Percentiles rank a stretch among this genome's conserved stretches.
Conservation (phyloP, 2,797 vertebrate genomes). For the Stomatorhinus walkeri region DNA sequence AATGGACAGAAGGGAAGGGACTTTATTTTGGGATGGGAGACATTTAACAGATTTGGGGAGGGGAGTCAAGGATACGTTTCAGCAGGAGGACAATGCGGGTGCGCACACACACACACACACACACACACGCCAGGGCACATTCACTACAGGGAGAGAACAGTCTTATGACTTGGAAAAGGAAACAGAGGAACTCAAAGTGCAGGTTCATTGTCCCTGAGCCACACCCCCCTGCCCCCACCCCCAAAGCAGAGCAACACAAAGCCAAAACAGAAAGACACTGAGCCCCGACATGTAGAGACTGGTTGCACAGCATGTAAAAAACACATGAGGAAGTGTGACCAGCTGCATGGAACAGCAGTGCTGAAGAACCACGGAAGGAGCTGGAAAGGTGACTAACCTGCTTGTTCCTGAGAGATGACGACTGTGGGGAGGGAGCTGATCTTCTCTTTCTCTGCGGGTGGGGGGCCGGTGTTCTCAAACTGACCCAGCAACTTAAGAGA, state of each 20-base stretch:
- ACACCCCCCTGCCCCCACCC: too few relatives aligned
- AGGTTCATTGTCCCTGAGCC: background rate
- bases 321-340: background rate
- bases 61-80: background rate
- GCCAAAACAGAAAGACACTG: background rate
- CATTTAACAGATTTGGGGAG: background rate
- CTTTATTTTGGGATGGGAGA: background rate
- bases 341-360: too few relatives aligned
- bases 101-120: background rate
- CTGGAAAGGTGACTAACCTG: slow-evolving; percentile 46
- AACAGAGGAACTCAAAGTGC: background rate
- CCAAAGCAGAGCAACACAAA: background rate
- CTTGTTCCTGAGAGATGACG: slow-evolving; percentile 88
- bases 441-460: slow-evolving; percentile 89
- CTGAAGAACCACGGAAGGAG: background rate
- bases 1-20: background rate
- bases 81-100: background rate
- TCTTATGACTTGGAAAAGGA: background rate
- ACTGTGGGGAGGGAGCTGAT: slow-evolving; percentile 89
- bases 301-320: background rate
- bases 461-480: slow-evolving; percentile 88
- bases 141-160: background rate
- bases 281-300: background rate
- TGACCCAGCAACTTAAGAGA: slow-evolving; percentile 81
- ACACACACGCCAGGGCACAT: background rate